Evolutionary conservation across 64 coral and sea anemone genomes (phyloP).

Genomic region (Stylophora pistillata): DNA sequence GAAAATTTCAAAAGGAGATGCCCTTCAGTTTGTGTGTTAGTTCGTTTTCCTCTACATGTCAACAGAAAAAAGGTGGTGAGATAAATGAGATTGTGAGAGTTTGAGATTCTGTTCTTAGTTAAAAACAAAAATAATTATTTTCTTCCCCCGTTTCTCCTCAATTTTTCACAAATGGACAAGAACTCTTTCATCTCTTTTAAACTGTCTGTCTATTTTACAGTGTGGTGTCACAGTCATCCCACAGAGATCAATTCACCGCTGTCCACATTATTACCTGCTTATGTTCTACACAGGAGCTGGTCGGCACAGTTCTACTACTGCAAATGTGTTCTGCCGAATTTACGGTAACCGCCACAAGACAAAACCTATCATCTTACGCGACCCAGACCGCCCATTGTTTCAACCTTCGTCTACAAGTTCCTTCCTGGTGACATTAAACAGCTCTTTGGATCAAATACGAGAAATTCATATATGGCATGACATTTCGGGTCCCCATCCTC

Average conservation of each 20-base stretch:
- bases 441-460: slow-evolving; percentile 53
- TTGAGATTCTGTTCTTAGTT: too few species aligned
- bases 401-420: slow-evolving; percentile 46
- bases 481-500: slow-evolving; percentile 56
- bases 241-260: slow-evolving; percentile 49
- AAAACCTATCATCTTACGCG: slow-evolving; percentile 68
- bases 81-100: too few species aligned
- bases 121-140: too few species aligned
- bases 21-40: too few species aligned
- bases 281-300: slow-evolving; percentile 74
- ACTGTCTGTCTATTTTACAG: background rate
- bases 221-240: slow-evolving; percentile 67
- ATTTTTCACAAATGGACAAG: too few species aligned
- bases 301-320: slow-evolving; percentile 57
- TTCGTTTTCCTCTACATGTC: too few species aligned
- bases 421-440: slow-evolving; percentile 61
- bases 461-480: slow-evolving; percentile 74
- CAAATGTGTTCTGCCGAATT: slow-evolving; percentile 67
- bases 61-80: too few species aligned
- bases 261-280: slow-evolving; percentile 63
- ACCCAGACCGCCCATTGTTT: slow-evolving; percentile 58
- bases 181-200: background rate
- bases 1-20: too few species aligned
- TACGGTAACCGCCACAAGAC: slow-evolving; percentile 57
- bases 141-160: too few species aligned